These are phyloP conservation scores for Drosophila pullipes DNA, from an alignment of 2,888 invertebrate species.

Conservation along the genomic window DNA sequence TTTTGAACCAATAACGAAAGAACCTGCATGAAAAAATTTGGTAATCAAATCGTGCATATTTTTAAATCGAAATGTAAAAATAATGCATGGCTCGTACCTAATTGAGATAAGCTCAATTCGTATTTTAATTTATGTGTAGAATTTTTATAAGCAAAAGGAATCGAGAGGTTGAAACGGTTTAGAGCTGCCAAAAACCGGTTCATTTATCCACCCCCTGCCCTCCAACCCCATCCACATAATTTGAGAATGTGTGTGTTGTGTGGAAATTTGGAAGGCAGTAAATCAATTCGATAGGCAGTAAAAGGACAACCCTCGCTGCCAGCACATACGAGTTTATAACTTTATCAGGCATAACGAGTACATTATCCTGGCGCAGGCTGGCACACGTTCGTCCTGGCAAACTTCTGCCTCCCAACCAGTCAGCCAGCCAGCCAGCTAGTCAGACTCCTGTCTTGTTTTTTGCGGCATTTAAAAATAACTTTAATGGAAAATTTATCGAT, in stretches of 20 bases:
- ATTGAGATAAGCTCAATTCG: not conserved
- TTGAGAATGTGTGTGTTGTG: constrained; percentile 24
- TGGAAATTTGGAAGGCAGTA: constrained; percentile 69
- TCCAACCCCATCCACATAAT: constrained; percentile 1
- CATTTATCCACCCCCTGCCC: constrained; percentile 11
- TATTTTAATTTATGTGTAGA: not conserved
- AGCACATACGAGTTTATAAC: constrained; percentile 82
- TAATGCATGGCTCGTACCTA: not conserved
- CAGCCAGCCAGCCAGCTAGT: not conserved
- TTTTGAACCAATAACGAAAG: not conserved
- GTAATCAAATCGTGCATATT: not conserved
- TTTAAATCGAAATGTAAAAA: not conserved
- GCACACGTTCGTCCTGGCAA: constrained; percentile 59
- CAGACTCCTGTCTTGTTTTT: constrained; percentile 60
- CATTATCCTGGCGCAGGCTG: constrained; percentile 80
- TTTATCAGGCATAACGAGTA: constrained; percentile 83
- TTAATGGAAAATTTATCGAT: constrained; percentile 85
- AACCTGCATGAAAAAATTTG: not conserved
- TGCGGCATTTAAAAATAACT: constrained; percentile 82
- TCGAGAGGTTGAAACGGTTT: constrained; percentile 1
- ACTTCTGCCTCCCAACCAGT: not conserved
- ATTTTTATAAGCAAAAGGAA: not conserved
- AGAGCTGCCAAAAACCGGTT: constrained; percentile 16
- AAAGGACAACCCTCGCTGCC: constrained; percentile 47
- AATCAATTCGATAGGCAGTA: constrained; percentile 70